Conservation (phyloP, 2,113 vertebrate species). For the Oryzias celebensis region DNA sequence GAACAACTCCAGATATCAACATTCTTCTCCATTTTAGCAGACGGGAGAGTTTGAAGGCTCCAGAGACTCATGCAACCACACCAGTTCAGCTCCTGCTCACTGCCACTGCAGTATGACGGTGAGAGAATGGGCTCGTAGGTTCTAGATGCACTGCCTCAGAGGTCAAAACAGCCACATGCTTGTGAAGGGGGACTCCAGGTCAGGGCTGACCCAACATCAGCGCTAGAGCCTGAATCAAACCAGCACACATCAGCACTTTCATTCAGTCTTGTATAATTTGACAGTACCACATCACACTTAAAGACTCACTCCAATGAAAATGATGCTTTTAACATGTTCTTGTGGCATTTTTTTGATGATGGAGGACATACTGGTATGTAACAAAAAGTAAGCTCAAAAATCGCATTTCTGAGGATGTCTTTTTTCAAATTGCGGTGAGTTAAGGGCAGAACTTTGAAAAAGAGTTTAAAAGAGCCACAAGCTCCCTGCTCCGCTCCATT, state of each 20-base stretch:
- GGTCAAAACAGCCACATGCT: slow-evolving; percentile 31
- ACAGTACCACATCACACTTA: slow-evolving; percentile 14
- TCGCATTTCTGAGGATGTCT: too few relatives aligned
- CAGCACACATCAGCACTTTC: slow-evolving; percentile 5
- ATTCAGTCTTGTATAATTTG: slow-evolving; percentile 12
- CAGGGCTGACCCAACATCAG: slow-evolving; percentile 9
- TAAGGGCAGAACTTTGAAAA: too few relatives aligned
- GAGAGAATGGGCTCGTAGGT: neutral
- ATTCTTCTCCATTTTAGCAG: slow-evolving; percentile 25
- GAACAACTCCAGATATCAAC: slow-evolving; percentile 43
- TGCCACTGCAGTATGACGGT: neutral
- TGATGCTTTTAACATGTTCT: too few relatives aligned
- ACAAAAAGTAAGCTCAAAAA: too few relatives aligned
- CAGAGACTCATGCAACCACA: slow-evolving; percentile 32
- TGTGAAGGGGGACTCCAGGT: slow-evolving; percentile 17
- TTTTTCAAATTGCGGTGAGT: too few relatives aligned
- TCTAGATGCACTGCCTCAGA: slow-evolving; percentile 31
- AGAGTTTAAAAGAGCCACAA: too few relatives aligned
- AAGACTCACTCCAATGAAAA: too few relatives aligned
- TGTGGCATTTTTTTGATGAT: too few relatives aligned
- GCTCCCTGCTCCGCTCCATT: too few relatives aligned
- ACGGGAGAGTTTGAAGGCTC: slow-evolving; percentile 4
- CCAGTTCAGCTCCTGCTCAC: neutral
- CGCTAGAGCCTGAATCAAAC: too few relatives aligned
- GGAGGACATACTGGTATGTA: too few relatives aligned